A percentile compares a stretch with the other conserved stretches of the same genome.
Conservation (phyloP, 1,140 invertebrate species). For the Ostrea denselamellosa region DNA sequence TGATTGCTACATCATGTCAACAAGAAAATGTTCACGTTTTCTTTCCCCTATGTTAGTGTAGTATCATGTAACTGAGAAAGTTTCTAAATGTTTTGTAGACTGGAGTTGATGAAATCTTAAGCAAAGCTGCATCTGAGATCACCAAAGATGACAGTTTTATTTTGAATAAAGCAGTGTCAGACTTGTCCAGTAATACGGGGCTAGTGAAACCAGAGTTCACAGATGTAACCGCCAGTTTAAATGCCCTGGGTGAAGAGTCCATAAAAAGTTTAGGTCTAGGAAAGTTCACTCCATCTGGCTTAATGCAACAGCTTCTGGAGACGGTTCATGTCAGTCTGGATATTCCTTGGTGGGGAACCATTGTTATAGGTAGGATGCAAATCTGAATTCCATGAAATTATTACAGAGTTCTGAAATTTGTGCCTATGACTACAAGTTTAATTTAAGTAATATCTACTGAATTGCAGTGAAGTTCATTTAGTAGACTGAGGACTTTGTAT, state of each 20-base stretch:
- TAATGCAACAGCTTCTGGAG: constrained; percentile 90
- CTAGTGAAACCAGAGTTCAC: constrained; percentile 15
- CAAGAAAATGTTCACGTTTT: too few relatives aligned
- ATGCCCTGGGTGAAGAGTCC: constrained; percentile 85
- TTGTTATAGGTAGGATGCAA: constrained; percentile 84
- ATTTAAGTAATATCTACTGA: too few relatives aligned
- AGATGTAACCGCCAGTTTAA: constrained; percentile 53
- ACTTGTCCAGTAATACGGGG: background rate
- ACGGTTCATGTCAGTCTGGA: constrained; percentile 87
- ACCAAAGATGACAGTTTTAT: background rate
- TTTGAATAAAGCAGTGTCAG: background rate
- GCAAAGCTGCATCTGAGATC: constrained; percentile 28
- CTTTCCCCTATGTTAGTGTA: too few relatives aligned
- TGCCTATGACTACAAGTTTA: too few relatives aligned
- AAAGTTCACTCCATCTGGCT: constrained; percentile 87
- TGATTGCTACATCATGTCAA: too few relatives aligned
- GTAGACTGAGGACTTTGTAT: too few relatives aligned
- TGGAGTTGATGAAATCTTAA: constrained; percentile 22
- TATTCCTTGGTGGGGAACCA: constrained; percentile 94
- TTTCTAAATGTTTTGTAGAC: background rate
- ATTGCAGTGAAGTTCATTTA: too few relatives aligned
- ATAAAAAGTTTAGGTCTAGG: constrained; percentile 90
- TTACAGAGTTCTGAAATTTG: too few relatives aligned
- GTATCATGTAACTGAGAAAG: too few relatives aligned
- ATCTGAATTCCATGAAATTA: too few relatives aligned